Conservation (phyloP, 1,140 invertebrate genomes). For the Sarcophaga peregrina region DNA sequence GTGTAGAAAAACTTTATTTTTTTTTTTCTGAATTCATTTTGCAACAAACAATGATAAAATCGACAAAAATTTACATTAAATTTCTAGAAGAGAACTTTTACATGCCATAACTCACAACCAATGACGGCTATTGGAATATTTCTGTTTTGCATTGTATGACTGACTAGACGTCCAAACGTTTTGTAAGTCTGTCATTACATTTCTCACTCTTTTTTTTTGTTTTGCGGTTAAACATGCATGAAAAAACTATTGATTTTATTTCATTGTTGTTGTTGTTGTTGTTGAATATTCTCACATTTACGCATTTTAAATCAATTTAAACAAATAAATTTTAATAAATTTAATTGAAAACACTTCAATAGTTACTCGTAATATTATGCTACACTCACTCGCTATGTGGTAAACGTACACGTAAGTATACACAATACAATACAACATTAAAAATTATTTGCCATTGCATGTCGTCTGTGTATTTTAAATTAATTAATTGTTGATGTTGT, state of each 20-base stretch:
- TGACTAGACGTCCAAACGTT: too few species aligned
- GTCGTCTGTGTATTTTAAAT: not conserved
- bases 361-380: not conserved
- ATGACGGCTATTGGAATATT: too few species aligned
- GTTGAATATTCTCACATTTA: conserved; percentile 19
- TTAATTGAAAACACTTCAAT: conserved; percentile 19
- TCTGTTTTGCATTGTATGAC: too few species aligned
- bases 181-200: not conserved
- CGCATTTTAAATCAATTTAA: conserved; percentile 24
- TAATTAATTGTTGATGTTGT: conserved; percentile 33
- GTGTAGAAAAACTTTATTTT: not conserved
- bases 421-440: too few species aligned
- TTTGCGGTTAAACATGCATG: too few species aligned
- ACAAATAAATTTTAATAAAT: conserved; percentile 20
- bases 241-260: not conserved
- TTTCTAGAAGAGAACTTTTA: too few species aligned
- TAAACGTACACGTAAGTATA: not conserved
- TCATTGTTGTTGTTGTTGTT: not conserved
- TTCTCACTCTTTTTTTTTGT: not conserved
- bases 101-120: too few species aligned
- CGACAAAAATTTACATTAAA: too few species aligned
- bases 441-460: too few species aligned
- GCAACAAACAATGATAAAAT: too few species aligned
- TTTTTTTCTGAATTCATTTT: too few species aligned
- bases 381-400: not conserved